These are phyloP conservation scores for Synanceia verrucosa DNA, from an alignment of 2,797 vertebrate species.

Conservation along the genomic window DNA sequence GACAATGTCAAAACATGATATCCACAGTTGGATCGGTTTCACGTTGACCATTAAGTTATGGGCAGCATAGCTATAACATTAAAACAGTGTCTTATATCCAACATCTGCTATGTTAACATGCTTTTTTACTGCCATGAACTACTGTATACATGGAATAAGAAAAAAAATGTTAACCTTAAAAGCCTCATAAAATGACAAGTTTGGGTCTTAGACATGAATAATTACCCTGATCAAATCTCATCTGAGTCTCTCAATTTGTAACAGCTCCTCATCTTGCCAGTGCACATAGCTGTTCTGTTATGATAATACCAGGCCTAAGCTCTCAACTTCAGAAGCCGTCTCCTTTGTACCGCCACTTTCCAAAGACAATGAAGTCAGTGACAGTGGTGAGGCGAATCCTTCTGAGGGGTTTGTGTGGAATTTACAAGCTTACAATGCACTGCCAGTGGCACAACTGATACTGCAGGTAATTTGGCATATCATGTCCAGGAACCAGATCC, in stretches of 20 bases:
- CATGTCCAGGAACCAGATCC: constrained; percentile 86
- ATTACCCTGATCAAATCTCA: constrained; percentile 77
- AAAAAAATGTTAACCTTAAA: constrained; percentile 50
- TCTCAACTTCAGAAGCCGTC: constrained; percentile 74
- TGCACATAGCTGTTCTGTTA: constrained; percentile 70
- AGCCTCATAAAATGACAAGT: constrained; percentile 62
- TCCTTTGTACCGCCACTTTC: constrained; percentile 64
- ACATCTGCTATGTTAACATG: constrained; percentile 47
- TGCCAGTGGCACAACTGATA: constrained; percentile 81
- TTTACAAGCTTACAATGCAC: constrained; percentile 81
- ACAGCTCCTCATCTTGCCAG: constrained; percentile 80
- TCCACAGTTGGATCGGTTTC: constrained; percentile 56
- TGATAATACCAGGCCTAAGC: constrained; percentile 76
- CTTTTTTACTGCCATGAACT: constrained; percentile 30
- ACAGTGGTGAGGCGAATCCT: constrained; percentile 77
- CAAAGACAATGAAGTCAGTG: constrained; percentile 81
- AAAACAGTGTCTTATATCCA: constrained; percentile 38
- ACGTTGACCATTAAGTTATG: constrained; percentile 46
- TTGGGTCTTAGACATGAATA: constrained; percentile 63
- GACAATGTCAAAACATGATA: constrained; percentile 66
- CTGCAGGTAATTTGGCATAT: constrained; percentile 86
- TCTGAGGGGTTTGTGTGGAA: constrained; percentile 75
- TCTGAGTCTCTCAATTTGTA: constrained; percentile 68
- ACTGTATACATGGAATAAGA: constrained; percentile 27
- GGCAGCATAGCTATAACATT: constrained; percentile 29